Conservation (phyloP, 2,888 invertebrate species). For the Chelonus formosanus region DNA sequence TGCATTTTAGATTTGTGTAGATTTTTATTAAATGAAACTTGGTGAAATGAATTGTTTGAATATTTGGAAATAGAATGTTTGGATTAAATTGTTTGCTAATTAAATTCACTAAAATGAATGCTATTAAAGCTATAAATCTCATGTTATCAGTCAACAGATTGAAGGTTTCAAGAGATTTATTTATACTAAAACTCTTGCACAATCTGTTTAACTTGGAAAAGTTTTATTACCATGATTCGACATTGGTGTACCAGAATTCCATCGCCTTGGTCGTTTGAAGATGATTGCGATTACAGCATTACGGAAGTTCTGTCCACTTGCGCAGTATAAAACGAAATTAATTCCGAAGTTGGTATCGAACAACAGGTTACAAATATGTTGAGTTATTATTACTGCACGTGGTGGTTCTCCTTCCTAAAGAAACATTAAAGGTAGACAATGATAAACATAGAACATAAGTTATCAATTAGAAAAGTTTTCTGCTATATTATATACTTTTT, state of each 20-base stretch:
- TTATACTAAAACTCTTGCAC: neutral
- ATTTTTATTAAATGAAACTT: no score
- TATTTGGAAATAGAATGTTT: no score
- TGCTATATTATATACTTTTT: no score
- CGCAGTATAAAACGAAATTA: slow-evolving; percentile 84
- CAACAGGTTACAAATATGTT: slow-evolving; percentile 74
- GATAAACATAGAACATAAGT: neutral
- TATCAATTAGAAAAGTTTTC: no score
- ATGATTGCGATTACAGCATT: slow-evolving; percentile 66
- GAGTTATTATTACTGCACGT: slow-evolving; percentile 69
- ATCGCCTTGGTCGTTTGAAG: slow-evolving; percentile 42
- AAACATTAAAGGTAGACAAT: slow-evolving; percentile 11
- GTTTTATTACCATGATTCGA: slow-evolving; percentile 42
- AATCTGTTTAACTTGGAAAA: slow-evolving; percentile 20
- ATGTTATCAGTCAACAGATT: no score
- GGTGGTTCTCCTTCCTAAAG: slow-evolving; percentile 59
- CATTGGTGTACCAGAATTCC: slow-evolving; percentile 61
- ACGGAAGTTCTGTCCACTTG: slow-evolving; percentile 83
- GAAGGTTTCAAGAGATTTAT: slow-evolving; percentile 20
- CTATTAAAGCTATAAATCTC: no score
- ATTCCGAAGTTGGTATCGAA: slow-evolving; percentile 86
- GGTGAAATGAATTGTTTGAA: no score
- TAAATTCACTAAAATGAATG: no score
- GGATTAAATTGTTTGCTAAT: no score
- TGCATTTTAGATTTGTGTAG: no score